phyloP scores from a whole-genome alignment of 2,797 vertebrate genomes.

The Mionectes olivaceus region DNA sequence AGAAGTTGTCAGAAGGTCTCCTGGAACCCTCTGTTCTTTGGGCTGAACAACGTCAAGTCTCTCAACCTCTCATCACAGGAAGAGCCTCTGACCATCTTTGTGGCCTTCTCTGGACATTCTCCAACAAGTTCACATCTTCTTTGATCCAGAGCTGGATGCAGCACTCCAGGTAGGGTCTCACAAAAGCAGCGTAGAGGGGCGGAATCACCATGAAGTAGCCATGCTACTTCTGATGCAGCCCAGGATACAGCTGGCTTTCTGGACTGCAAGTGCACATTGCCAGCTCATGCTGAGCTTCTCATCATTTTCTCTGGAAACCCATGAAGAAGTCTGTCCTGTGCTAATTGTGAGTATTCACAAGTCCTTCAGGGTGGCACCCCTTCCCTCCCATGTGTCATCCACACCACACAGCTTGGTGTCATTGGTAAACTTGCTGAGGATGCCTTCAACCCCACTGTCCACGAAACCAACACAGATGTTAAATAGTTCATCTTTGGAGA shows the following conservation, averaged over 20 bases:
- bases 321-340: background rate
- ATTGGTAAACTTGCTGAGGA: background rate
- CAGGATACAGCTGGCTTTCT: fast-evolving
- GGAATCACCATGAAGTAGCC: too few relatives aligned
- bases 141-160: background rate
- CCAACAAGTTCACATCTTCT: background rate
- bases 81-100: background rate
- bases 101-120: background rate
- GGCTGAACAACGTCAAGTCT: fast-evolving
- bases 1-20: background rate
- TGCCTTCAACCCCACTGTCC: background rate
- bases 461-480: background rate
- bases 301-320: background rate
- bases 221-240: fast-evolving
- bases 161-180: fast-evolving
- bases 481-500: background rate
- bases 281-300: background rate
- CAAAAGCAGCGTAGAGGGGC: background rate
- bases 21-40: background rate
- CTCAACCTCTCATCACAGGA: background rate
- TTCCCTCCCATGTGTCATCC: background rate
- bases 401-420: too few relatives aligned
- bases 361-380: background rate
- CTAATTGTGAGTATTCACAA: background rate
- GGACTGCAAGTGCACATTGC: background rate